phyloP scores from a whole-genome alignment of 2,797 vertebrate genomes.

The Phaenicophaeus curvirostris region DNA sequence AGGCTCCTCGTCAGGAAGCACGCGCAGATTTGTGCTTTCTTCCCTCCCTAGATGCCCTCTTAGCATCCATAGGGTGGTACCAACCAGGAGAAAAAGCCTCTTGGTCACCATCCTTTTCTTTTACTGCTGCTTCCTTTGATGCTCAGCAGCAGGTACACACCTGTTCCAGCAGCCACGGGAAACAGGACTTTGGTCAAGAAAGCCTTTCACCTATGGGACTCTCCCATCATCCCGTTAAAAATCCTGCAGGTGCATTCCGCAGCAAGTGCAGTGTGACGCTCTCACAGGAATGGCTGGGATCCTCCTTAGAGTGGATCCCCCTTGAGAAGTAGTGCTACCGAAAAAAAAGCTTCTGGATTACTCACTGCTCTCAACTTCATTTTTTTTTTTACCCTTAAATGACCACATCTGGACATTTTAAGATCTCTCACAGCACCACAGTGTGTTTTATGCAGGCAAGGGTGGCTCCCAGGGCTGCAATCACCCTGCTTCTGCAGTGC shows the following conservation, averaged over 20 bases:
- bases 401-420: neutral
- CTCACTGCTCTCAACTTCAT: neutral
- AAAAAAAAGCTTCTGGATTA: neutral
- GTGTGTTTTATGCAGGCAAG: neutral
- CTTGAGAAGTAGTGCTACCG: neutral
- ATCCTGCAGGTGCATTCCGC: neutral
- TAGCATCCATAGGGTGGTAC: neutral
- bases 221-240: neutral
- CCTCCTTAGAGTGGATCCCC: neutral
- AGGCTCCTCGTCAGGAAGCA: neutral
- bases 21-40: neutral
- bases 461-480: neutral
- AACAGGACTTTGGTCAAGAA: neutral
- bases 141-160: neutral
- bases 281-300: neutral
- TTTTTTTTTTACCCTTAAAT: neutral
- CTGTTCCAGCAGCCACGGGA: accelerated
- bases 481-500: neutral
- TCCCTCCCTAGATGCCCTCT: neutral
- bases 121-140: neutral
- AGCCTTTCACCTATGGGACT: neutral
- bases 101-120: neutral
- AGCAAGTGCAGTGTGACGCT: accelerated
- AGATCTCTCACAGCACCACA: neutral
- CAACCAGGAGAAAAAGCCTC: neutral